Conservation (phyloP, 2,113 vertebrate species). For the Psilopogon haemacephalus region DNA sequence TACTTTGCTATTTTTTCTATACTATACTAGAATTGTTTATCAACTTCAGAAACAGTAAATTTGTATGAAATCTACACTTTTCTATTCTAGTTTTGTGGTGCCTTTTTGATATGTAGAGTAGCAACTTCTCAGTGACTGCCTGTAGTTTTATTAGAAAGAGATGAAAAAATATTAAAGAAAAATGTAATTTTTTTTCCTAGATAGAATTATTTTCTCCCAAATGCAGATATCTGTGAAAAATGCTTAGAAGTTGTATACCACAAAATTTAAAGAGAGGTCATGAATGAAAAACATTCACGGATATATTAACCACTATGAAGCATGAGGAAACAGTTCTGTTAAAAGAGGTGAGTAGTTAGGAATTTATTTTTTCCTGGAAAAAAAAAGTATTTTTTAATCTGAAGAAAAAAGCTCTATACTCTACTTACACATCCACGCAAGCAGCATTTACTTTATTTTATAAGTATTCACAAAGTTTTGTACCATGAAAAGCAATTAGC, state of each 20-base stretch:
- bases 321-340: neutral
- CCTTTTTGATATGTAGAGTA: neutral
- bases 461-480: neutral
- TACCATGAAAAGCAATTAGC: neutral
- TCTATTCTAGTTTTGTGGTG: neutral
- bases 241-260: neutral
- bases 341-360: neutral
- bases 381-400: neutral
- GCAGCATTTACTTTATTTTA: neutral
- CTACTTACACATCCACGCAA: neutral
- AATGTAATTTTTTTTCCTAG: neutral
- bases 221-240: neutral
- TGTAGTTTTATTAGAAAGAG: neutral
- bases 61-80: neutral
- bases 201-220: neutral
- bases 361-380: neutral
- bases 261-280: neutral
- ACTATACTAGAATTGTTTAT: neutral
- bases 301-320: neutral
- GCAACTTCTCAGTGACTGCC: neutral
- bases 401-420: neutral
- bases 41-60: neutral
- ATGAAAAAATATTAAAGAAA: neutral
- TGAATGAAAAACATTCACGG: neutral
- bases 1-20: neutral